phyloP scores from a whole-genome alignment of 2,888 invertebrate genomes.

The Apoda limacodes region DNA sequence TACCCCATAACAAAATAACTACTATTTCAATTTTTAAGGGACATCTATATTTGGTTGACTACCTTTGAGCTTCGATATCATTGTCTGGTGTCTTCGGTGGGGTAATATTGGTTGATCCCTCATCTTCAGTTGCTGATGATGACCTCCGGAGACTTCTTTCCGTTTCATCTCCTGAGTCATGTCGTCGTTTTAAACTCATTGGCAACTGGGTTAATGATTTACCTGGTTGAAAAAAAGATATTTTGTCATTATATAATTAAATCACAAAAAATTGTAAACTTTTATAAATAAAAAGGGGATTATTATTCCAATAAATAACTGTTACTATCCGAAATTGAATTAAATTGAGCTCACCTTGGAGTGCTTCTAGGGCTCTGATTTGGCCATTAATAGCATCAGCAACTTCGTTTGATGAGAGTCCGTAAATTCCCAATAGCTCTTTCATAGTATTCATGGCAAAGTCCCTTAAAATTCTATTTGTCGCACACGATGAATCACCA shows the following conservation, averaged over 20 bases:
- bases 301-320: conserved; percentile 6
- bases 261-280: background rate
- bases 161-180: conserved; percentile 53
- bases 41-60: too few species aligned
- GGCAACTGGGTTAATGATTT: conserved; percentile 60
- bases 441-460: conserved; percentile 85
- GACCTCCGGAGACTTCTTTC: conserved; percentile 50
- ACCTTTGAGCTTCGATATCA: conserved; percentile 59
- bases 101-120: conserved; percentile 59
- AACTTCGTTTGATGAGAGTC: conserved; percentile 77
- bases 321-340: conserved; percentile 14
- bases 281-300: background rate
- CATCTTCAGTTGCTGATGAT: conserved; percentile 62
- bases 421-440: conserved; percentile 81
- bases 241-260: conserved; percentile 1
- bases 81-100: conserved; percentile 65
- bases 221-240: conserved; percentile 28
- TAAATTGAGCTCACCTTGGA: conserved; percentile 69
- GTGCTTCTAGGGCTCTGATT: conserved; percentile 75
- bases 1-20: too few species aligned
- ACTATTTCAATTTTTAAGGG: too few species aligned
- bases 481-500: conserved; percentile 55
- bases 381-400: conserved; percentile 77
- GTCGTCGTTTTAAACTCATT: conserved; percentile 49
- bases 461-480: conserved; percentile 76